Percentiles rank a stretch among this genome's conserved stretches.
These are phyloP conservation scores for Noctua fimbriata DNA, from an alignment of 2,888 invertebrate genomes.

Conservation along the genomic window DNA sequence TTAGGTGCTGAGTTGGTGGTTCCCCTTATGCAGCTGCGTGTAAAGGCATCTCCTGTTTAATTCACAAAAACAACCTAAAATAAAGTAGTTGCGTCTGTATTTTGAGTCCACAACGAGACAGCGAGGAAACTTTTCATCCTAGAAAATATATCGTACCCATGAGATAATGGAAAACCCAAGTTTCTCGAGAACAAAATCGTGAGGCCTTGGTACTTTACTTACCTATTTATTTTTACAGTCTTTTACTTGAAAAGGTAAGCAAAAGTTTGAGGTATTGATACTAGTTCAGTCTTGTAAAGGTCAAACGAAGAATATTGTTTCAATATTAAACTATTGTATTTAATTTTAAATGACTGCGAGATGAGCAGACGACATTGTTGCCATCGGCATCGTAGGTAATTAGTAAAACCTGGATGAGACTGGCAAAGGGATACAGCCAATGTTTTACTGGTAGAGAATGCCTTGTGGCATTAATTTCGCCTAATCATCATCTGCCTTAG, in stretches of 20 bases:
- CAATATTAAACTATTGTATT: neutral
- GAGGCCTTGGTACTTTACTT: conserved; percentile 21
- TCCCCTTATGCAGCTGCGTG: no score
- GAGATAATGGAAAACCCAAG: conserved; percentile 53
- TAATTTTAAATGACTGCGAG: neutral
- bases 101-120: conserved; percentile 19
- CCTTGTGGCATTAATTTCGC: no score
- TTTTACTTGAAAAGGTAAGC: conserved; percentile 29
- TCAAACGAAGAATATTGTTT: neutral
- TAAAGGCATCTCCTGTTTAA: neutral
- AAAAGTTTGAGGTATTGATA: neutral
- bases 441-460: no score
- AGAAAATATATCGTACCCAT: conserved; percentile 53
- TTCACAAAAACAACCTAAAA: conserved; percentile 11
- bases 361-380: no score
- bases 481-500: no score
- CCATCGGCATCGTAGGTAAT: no score
- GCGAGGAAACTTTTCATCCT: conserved; percentile 32
- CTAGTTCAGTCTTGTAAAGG: neutral
- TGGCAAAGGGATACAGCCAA: no score
- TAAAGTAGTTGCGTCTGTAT: conserved; percentile 20
- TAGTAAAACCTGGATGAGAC: no score
- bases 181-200: conserved; percentile 40
- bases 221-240: conserved; percentile 33
- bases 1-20: no score